Conservation (phyloP, 2,113 vertebrate species). For the Prochilodus magdalenae region DNA sequence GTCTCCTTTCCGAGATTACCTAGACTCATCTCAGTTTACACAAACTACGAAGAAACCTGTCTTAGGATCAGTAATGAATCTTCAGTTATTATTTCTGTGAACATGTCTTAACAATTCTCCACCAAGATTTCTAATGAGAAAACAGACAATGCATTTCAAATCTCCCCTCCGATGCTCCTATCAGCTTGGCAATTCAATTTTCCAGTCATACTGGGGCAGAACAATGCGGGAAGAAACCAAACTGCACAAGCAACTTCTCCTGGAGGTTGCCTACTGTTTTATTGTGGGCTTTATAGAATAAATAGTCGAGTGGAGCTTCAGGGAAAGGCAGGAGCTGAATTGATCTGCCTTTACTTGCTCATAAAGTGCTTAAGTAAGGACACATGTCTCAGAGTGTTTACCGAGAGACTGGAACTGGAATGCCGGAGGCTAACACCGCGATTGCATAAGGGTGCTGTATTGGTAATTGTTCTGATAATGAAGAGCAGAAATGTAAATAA, state of each 20-base stretch:
- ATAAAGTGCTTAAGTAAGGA: constrained; percentile 5
- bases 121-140: not conserved
- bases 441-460: not conserved
- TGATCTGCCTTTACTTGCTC: not conserved
- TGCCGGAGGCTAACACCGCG: not conserved
- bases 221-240: not conserved
- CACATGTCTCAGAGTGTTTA: constrained; percentile 12
- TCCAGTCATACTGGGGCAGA: not conserved
- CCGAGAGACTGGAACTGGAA: not conserved
- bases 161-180: not conserved
- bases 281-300: not conserved
- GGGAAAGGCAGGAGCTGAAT: not conserved
- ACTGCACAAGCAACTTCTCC: not conserved
- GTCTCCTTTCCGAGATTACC: not conserved
- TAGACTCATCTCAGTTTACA: constrained; percentile 15
- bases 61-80: not conserved
- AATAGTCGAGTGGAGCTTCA: not conserved
- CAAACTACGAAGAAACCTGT: constrained; percentile 24
- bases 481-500: not conserved
- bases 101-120: not conserved
- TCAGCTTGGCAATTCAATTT: not conserved
- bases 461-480: not conserved
- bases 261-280: not conserved
- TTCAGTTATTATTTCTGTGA: not conserved
- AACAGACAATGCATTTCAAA: not conserved